Evolutionary conservation across 2,113 vertebrate species (phyloP).

Genomic region (Cynocephalus volans): DNA sequence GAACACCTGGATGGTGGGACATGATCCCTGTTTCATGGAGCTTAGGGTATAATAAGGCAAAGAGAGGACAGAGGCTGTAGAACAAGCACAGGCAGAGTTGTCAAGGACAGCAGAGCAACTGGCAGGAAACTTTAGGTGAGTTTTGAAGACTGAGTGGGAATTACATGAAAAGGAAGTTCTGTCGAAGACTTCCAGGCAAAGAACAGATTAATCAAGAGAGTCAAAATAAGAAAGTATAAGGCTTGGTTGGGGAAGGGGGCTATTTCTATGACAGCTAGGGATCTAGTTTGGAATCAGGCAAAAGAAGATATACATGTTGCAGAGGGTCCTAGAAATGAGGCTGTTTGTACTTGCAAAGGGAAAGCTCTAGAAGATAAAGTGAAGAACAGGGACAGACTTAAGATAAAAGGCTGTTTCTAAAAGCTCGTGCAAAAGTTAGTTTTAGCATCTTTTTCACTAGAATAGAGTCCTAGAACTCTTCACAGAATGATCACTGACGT

Average conservation of each 20-base stretch:
- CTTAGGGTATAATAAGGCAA: neutral
- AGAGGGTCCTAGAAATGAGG: neutral
- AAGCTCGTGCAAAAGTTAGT: slow-evolving; percentile 74
- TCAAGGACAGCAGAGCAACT: neutral
- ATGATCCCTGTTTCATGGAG: neutral
- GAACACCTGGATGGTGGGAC: neutral
- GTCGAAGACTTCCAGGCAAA: neutral
- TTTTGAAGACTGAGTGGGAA: neutral
- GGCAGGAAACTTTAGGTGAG: neutral
- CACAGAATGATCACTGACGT: slow-evolving; percentile 75
- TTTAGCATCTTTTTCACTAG: slow-evolving; percentile 66
- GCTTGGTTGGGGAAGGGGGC: neutral
- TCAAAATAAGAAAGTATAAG: slow-evolving; percentile 10
- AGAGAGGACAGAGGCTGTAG: neutral
- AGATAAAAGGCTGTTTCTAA: slow-evolving; percentile 31
- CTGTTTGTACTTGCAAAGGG: neutral
- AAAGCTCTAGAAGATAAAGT: neutral
- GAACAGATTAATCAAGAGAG: neutral
- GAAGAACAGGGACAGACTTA: neutral
- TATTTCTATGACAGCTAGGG: neutral
- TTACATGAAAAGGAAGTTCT: neutral
- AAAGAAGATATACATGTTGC: neutral
- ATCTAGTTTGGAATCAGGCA: neutral
- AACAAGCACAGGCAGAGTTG: neutral
- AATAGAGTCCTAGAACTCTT: slow-evolving; percentile 68